Percentiles rank a stretch among this genome's conserved stretches.
Conservation (phyloP, 2,797 vertebrate genomes). For the Enteromius unitaeniatus region DNA sequence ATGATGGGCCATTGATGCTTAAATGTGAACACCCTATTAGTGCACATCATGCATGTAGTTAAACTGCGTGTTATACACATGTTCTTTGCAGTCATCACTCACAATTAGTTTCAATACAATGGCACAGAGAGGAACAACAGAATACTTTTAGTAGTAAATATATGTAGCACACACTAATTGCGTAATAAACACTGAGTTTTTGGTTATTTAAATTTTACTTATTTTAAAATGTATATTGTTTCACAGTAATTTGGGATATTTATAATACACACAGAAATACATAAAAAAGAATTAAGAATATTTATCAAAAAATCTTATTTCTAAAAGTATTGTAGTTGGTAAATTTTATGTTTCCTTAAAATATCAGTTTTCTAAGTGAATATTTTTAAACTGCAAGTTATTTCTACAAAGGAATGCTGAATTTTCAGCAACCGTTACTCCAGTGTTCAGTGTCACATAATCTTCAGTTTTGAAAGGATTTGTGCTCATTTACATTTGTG, state of each 20-base stretch:
- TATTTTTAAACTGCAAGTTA: not conserved
- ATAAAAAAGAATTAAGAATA: not conserved
- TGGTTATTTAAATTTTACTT: not conserved
- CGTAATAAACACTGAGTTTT: not conserved
- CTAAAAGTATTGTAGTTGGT: not conserved
- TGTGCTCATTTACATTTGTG: not conserved
- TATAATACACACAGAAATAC: not conserved
- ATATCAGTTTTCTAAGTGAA: not conserved
- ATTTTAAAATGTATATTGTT: not conserved
- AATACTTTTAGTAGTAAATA: not conserved
- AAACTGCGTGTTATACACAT: not conserved
- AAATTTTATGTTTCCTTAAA: not conserved
- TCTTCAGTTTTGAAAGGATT: not conserved
- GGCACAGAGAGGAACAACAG: not conserved
- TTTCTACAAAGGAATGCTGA: not conserved
- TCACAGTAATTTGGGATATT: not conserved
- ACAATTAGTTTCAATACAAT: not conserved
- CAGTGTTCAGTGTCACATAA: not conserved
- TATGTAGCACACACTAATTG: not conserved
- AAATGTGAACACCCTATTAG: constrained; percentile 1
- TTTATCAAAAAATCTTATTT: not conserved
- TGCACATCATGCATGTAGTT: not conserved
- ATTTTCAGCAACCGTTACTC: not conserved
- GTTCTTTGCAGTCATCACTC: not conserved
- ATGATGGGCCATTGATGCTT: not conserved